Conservation (phyloP, 2,888 invertebrate genomes). For the Aplocera efformata region DNA sequence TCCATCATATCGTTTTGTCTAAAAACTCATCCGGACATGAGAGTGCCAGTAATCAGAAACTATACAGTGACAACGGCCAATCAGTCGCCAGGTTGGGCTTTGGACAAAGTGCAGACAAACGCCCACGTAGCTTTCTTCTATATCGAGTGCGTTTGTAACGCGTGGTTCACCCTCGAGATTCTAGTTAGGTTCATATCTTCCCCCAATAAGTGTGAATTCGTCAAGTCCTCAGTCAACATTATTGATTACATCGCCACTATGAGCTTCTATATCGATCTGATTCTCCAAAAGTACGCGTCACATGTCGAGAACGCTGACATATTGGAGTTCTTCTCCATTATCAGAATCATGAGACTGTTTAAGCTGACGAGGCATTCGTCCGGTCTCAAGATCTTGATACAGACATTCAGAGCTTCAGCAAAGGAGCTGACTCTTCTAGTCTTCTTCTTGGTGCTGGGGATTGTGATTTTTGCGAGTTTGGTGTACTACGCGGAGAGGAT, state of each 20-base stretch:
- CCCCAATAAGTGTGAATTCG: constrained; percentile 96
- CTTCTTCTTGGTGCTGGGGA: constrained; percentile 98
- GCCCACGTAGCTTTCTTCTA: constrained; percentile 99
- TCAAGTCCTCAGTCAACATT: constrained; percentile 97
- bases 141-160: constrained; percentile 98
- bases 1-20: constrained; percentile 99
- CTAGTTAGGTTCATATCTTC: constrained; percentile 95
- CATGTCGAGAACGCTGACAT: constrained; percentile 97
- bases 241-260: constrained; percentile 99
- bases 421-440: constrained; percentile 97
- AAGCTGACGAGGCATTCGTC: constrained; percentile 98
- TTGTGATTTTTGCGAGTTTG: constrained; percentile 98
- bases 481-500: constrained; percentile 99
- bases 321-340: constrained; percentile 98
- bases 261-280: constrained; percentile 98
- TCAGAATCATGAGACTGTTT: constrained; percentile 98
- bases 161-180: constrained; percentile 99
- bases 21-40: constrained; percentile 99
- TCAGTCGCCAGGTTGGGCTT: constrained; percentile 88
- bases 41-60: constrained; percentile 93
- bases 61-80: constrained; percentile 88
- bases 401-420: constrained; percentile 97
- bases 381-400: constrained; percentile 98
- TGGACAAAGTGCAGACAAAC: constrained; percentile 96
- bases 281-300: constrained; percentile 93